Percentiles rank a stretch among this genome's conserved stretches.
These are phyloP conservation scores for Montipora sp. DNA, from an alignment of 64 coral and sea anemone species.

Conservation along the genomic window DNA sequence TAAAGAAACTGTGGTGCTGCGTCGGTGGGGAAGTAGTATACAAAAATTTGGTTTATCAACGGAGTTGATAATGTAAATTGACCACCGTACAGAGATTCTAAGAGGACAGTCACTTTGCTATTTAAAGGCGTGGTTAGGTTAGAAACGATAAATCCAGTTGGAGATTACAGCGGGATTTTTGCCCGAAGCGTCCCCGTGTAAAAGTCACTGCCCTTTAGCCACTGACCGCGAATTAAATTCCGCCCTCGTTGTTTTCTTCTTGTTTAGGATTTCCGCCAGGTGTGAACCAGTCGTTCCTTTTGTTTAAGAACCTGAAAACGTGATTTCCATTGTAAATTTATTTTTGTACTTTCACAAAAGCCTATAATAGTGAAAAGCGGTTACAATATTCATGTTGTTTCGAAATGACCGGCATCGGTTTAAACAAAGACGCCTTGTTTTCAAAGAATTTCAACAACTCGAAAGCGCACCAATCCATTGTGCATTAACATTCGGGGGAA, in stretches of 20 bases:
- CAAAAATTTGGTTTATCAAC: no score
- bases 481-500: slow-evolving; percentile 16
- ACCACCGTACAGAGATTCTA: no score
- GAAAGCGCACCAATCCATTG: not conserved
- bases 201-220: no score
- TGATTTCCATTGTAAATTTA: not conserved
- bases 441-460: not conserved
- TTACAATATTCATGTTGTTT: not conserved
- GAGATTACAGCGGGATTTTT: no score
- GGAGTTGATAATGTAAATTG: no score
- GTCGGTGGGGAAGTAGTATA: no score
- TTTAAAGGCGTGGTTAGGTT: no score
- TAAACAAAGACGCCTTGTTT: not conserved
- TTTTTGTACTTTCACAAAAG: slow-evolving; percentile 19
- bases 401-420: not conserved
- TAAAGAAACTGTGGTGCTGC: no score
- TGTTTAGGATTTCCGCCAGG: slow-evolving; percentile 33
- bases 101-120: no score
- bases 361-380: not conserved
- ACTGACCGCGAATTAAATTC: not conserved
- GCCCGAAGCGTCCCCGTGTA: no score
- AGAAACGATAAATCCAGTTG: no score
- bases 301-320: slow-evolving; percentile 21
- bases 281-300: slow-evolving; percentile 1
- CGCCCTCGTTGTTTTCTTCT: no score